These are phyloP conservation scores for Lithobates pipiens DNA, from an alignment of 2,797 vertebrate species.

Conservation along the genomic window DNA sequence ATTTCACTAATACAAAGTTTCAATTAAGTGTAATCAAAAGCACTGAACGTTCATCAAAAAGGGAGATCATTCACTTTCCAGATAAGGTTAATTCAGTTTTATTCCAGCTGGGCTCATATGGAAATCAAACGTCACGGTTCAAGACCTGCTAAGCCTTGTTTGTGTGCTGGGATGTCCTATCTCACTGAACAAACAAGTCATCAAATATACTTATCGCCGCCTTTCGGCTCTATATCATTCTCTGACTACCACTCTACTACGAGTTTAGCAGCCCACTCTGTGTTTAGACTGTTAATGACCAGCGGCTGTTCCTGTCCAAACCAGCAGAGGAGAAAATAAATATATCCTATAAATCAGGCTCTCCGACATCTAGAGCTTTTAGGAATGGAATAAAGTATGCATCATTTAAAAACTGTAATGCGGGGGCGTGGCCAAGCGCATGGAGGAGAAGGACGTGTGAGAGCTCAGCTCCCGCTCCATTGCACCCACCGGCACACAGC, in stretches of 20 bases:
- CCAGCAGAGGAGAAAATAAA: conserved; percentile 33
- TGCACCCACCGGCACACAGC: no score
- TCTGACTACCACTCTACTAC: conserved; percentile 32
- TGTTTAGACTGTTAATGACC: conserved; percentile 45
- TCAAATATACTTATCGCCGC: conserved; percentile 44
- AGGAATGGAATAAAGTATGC: conserved; percentile 27
- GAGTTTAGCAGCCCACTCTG: conserved; percentile 16
- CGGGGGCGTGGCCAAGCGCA: no score
- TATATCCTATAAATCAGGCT: conserved; percentile 34
- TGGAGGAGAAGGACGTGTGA: no score
- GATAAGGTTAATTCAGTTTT: conserved; percentile 60
- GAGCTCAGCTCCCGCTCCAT: no score
- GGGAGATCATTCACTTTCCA: conserved; percentile 49
- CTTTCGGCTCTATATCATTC: conserved; percentile 37
- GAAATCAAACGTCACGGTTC: conserved; percentile 41
- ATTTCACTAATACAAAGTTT: conserved; percentile 60
- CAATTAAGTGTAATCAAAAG: conserved; percentile 60
- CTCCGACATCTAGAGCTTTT: conserved; percentile 21
- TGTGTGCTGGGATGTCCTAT: conserved; percentile 56
- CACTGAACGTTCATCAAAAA: conserved; percentile 59
- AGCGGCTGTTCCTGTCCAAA: neutral
- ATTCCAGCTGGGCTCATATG: conserved; percentile 41
- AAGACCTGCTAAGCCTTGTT: conserved; percentile 26
- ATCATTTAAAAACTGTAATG: conserved; percentile 6
- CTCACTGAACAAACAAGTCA: conserved; percentile 56